Base-by-base conservation (phyloP, 2,113 vertebrate species). In the Galemys pyrenaicus region DNA sequence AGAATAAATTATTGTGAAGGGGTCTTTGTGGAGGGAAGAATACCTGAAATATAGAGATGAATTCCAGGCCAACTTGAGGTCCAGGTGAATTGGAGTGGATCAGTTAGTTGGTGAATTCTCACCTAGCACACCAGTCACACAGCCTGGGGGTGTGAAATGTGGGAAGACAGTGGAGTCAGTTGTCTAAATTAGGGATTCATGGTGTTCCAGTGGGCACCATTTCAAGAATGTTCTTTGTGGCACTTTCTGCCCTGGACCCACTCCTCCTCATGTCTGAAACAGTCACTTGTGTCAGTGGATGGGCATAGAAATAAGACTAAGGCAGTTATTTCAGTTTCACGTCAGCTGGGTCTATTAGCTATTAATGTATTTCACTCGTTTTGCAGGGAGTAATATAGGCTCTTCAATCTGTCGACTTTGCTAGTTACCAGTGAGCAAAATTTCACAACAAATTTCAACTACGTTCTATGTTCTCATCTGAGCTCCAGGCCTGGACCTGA, bases 381-480 rank as follows among this genome's bases (percentile, higher is more conserved):
- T 92, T 92, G 58, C 65, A 75, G 51, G 67, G 60, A 71, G 65
- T 89, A 19, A 81, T 80, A 85, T 88, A 91, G 82, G 46, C 15
- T 62, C 51, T 56, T 35, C 46, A 46, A 0, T 71, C 79, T 62
- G 64, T 83, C 88, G 81, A 81, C 37, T 70, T 81, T 79, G 44
- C 58, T 73, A 11, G 70, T 81, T 83, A 56, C 73, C 91, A 86
- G 56, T 20, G 80, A 88, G 82, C 80, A 88, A 68, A 51, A 77
- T 91, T 94, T 95, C 64, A 75, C 60, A 93, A 75, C 81, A 80
- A 39, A n/a, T 88, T 89, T 91, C n/a, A 81, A n/a, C 49, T 24
- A 44, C 68, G 8, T 37, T 79, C 24, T 70, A 0, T 37, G 83
- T 73, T 93, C 11, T 28, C 74, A 28, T 90, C 41, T 88, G 39